Evolutionary conservation across 2,113 vertebrate species (phyloP), one percentile per base, ranked within the genome.

Genomic region (Poecile atricapillus): DNA sequence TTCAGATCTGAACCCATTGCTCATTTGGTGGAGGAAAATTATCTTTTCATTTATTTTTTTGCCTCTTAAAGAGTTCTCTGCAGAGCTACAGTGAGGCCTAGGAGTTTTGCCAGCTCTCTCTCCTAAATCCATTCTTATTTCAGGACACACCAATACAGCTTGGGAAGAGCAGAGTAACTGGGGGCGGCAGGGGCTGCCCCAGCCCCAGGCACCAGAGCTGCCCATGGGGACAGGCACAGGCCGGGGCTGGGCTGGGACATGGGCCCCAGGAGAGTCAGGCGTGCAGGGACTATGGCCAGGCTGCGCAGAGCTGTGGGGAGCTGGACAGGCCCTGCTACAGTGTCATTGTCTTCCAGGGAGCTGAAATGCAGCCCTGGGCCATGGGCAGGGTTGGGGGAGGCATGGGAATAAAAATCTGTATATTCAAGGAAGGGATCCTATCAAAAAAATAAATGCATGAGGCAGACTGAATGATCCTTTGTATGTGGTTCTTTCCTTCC

Each of bases 151-250:
- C 15, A 63, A 16, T 27, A 77, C 1, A 1, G 3, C 8, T 73
- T 63, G 7, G 15, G 30, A 84, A 37, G 17, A 65, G 15, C 23
- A 28, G 23, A 23, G 13, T 44, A 43, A 15, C 14, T 4, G 3
- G 10, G 13, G 28, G 12, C 16, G 44, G 5, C 2, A 17, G 18
- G 7, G n/a, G 12, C 37, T 10, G 1, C 2, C 19, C 24, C 39
- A 55, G 41, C 11, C 9, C 21, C 0, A 0, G 27, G 16, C 4
- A 39, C 4, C 1, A 1, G 24, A 2, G 31, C 4, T 20, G 5
- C 9, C 30, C n/a, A 3, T 3, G 5, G 35, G 11, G 9, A 28
- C 1, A 2, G 25, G 11, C 7, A 19, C 20, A 53, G 53, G 49
- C 16, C 2, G 3, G 35, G 63, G 3, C 8, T 55, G n/a, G 19